Evolutionary conservation across 1,140 invertebrate genomes (phyloP), one percentile per base, ranked within the genome.

Genomic region (Aleiodes sp.): DNA sequence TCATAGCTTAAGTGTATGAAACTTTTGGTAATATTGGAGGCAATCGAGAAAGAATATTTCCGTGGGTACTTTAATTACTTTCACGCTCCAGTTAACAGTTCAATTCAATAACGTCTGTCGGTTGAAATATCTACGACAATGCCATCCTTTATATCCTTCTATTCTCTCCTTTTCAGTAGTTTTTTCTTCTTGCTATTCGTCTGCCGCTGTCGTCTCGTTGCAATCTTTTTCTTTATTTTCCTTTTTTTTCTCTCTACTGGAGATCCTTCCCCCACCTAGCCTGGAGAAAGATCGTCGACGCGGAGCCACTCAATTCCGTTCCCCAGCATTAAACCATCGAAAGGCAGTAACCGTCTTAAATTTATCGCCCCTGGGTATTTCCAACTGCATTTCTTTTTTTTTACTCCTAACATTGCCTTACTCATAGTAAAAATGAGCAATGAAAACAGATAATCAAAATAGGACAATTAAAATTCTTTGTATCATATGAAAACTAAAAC

Each of bases 341-440:
- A 81, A 83, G 80, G 78, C 80, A 80, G 79, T 82, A 80, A 84
- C 80, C 79, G 78, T 78, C 79, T 80, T 77, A 80, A 85, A 85
- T 85, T 84, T 85, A 84, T 85, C 79, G 78, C 72, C 74, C 73
- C 73, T 74, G 74, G 26, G 62, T 60, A 70, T 65, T 65, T n/a
- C 19, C 28, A 26, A 29, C 28, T 59, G 28, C 28, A 59, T 24
- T 16, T 14, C 9, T 24, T 59, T 59, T 59, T 59, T 59, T 61
- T 12, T 43, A 39, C 28, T 26, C 21, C 4, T n/a, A n/a, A n/a
- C n/a, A n/a, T n/a, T 62, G 16, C 21, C 9, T 19, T 62, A 57
- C n/a, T 52, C 26, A 2, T 8, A 65, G 33, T 41, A 37, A 56
- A 28, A 37, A 37, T 24, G 60, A 16, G 52, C 43, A 37, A 2